A percentile compares a stretch with the other conserved stretches of the same genome.
Evolutionary conservation across 2,113 vertebrate genomes (phyloP).

Genomic region (Centrocercus urophasianus): DNA sequence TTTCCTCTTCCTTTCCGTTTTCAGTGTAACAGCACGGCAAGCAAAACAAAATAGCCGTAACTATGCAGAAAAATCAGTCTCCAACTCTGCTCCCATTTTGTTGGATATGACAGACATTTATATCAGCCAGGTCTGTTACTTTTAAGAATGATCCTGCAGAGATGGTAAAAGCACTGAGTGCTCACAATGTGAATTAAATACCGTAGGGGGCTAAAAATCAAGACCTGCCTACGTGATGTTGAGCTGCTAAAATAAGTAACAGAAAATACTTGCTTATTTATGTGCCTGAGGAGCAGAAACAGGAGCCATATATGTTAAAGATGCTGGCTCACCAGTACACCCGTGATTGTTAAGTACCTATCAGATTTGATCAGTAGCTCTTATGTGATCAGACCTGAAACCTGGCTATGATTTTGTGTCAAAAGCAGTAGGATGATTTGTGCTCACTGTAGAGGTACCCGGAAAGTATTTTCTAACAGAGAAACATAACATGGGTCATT

Average conservation of each 20-base stretch:
- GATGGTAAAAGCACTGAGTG: background rate
- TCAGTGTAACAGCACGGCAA: background rate
- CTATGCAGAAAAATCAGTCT: background rate
- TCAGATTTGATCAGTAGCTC: background rate
- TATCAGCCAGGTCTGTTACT: background rate
- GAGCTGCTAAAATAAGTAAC: background rate
- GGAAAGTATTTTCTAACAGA: background rate
- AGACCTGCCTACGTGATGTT: background rate
- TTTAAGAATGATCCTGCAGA: background rate
- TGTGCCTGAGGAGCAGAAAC: background rate
- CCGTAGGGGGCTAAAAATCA: background rate
- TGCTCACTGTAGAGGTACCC: background rate
- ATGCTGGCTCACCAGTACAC: background rate
- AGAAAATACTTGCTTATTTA: background rate
- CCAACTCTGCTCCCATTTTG: background rate
- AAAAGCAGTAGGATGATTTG: background rate
- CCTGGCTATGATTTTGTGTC: background rate
- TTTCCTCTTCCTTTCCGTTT: conserved; percentile 17
- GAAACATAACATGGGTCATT: background rate
- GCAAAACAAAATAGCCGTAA: conserved; percentile 23
- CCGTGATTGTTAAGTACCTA: background rate
- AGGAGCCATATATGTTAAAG: fast-evolving
- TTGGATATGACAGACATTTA: background rate
- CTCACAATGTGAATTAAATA: background rate
- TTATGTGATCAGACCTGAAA: background rate